phyloP scores from a whole-genome alignment of 2,113 vertebrate genomes.

The Orientallactaga bullata region DNA sequence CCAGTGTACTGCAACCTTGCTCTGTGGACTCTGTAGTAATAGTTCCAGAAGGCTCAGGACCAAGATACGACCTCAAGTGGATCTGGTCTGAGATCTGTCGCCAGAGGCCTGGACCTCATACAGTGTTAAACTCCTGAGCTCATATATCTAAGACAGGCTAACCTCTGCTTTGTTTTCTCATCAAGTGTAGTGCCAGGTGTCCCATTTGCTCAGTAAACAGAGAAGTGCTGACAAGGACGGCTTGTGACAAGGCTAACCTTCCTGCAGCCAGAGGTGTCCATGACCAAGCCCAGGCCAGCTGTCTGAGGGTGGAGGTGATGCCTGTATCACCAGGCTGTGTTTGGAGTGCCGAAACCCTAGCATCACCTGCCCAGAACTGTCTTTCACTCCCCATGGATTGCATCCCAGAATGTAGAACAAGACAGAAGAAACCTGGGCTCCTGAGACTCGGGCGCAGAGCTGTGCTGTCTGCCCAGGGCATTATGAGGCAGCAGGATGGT shows the following conservation, averaged over 20 bases:
- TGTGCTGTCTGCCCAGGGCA: accelerated
- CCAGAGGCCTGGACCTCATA: too few species aligned
- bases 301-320: too few species aligned
- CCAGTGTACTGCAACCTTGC: neutral
- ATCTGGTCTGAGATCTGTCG: too few species aligned
- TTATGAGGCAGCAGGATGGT: neutral
- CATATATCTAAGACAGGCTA: neutral
- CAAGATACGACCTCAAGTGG: too few species aligned
- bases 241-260: too few species aligned
- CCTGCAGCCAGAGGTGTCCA: neutral
- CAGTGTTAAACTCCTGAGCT: too few species aligned
- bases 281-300: neutral
- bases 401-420: neutral
- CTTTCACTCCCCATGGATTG: accelerated
- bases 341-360: neutral
- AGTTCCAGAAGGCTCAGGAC: neutral
- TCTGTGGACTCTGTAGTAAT: accelerated
- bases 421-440: neutral
- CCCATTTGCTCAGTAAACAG: neutral
- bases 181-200: neutral
- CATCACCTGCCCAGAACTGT: accelerated
- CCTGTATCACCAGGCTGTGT: neutral
- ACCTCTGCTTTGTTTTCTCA: neutral
- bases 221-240: too few species aligned
- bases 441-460: neutral